phyloP scores from a whole-genome alignment of 2,888 invertebrate species.

The Hyposoter didymator region DNA sequence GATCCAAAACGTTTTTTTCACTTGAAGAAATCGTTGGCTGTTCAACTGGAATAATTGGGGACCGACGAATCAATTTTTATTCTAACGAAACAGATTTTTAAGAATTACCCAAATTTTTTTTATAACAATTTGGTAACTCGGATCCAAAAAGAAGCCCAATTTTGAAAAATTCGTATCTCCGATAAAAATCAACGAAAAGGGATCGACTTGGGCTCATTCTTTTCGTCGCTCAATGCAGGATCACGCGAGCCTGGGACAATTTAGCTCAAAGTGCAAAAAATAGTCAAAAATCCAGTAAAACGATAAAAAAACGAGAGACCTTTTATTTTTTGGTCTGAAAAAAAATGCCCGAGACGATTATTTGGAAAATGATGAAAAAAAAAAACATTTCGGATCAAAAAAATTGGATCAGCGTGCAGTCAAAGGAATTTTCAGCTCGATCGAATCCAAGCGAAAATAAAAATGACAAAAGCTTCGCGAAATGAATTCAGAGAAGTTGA shows the following conservation, averaged over 20 bases:
- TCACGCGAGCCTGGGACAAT: too few relatives aligned
- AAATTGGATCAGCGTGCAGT: neutral
- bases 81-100: neutral
- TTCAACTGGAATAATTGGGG: neutral
- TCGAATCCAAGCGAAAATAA: neutral
- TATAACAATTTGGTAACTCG: too few relatives aligned
- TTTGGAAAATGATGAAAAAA: neutral
- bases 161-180: too few relatives aligned
- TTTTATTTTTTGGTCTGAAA: neutral
- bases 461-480: neutral
- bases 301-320: too few relatives aligned
- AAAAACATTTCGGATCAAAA: neutral
- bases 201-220: too few relatives aligned
- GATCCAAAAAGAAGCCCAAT: too few relatives aligned
- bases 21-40: too few relatives aligned
- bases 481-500: neutral
- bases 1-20: neutral
- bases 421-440: neutral
- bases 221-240: too few relatives aligned
- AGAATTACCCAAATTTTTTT: too few relatives aligned
- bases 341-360: neutral
- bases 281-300: too few relatives aligned
- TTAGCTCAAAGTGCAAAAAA: too few relatives aligned
- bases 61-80: neutral
- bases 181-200: too few relatives aligned